Base-by-base conservation (phyloP, 2,797 vertebrate species). In the Protosalanx chinensis region DNA sequence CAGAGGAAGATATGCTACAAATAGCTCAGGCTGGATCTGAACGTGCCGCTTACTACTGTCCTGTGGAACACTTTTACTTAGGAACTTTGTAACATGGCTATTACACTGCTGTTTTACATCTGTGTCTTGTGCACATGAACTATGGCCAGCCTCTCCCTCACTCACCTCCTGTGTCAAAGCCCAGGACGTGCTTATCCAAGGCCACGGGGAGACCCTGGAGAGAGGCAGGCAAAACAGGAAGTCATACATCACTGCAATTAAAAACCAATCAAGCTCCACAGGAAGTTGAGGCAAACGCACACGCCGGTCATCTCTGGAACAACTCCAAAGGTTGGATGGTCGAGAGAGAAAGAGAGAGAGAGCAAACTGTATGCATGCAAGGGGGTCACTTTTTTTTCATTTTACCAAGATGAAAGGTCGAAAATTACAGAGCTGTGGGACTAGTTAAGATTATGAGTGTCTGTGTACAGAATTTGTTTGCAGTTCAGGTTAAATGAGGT, bases 121-220 rank as follows among this genome's bases (percentile, higher is more conserved):
- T 56, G 18, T 6, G 51, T 35, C 12, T 64, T 33, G n/a, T 67
- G 15, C 6, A 49, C 67, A 20, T 41, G 29, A 27, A 72, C 58
- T 3, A 60, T 18, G 30, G 2, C 20, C 37, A 46, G 41, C 51
- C 18, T 6, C 16, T n/a, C 51, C 15, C 16, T 56, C 4, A 80
- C 95, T 93, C 90, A 98, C 98, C 98, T 91, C 98, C 98, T 0
- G 98, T 99, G 83, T 99, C 97, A 82, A 99, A 99, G 61, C 98
- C 98, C 79, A 99, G 90, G 68, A 92, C 85, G 84, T 98, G 97
- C 79, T 98, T 96, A 71, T 98, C 97, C 81, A 99, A 89, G 79
- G 96, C 81, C 13, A 99, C 96, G 7, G 97, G 95, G 77, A 99
- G 77, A 30, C 98, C 98, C 98, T 99, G 84, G 0, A 67, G 78